A percentile compares a stretch with the other conserved stretches of the same genome.
Conservation (phyloP, 2,888 invertebrate species). For the Vannuccia rotundouncinata region DNA sequence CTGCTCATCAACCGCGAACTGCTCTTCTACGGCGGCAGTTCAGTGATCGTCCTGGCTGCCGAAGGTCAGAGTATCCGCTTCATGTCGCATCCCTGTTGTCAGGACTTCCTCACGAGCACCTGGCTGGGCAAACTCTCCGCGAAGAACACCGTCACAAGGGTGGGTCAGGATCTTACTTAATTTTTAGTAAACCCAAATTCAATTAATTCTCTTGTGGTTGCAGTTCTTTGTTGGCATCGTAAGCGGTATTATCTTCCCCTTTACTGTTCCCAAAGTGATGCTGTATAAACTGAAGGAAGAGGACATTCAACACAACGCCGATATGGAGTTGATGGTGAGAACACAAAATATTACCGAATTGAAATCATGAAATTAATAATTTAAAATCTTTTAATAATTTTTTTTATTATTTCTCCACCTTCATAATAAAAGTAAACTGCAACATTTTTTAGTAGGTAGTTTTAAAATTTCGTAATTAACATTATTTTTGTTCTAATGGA, state of each 20-base stretch:
- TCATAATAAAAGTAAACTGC: too few relatives aligned
- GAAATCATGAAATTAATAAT: too few relatives aligned
- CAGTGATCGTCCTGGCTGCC: slow-evolving; percentile 51
- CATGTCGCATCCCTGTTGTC: slow-evolving; percentile 55
- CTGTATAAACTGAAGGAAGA: slow-evolving; percentile 5
- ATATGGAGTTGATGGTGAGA: background rate
- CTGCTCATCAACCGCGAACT: slow-evolving; percentile 49
- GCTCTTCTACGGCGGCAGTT: slow-evolving; percentile 50
- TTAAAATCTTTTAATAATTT: too few relatives aligned
- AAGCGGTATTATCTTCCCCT: slow-evolving; percentile 6
- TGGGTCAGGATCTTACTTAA: background rate
- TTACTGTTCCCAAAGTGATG: slow-evolving; percentile 1
- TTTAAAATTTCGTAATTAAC: too few relatives aligned
- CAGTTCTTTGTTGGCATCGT: background rate
- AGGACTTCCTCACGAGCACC: slow-evolving; percentile 52
- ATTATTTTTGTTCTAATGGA: too few relatives aligned
- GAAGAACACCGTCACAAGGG: slow-evolving; percentile 42
- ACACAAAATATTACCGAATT: too few relatives aligned
- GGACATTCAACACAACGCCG: background rate
- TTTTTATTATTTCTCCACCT: too few relatives aligned
- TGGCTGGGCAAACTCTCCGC: slow-evolving; percentile 54
- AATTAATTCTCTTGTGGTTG: too few relatives aligned
- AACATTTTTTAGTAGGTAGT: too few relatives aligned
- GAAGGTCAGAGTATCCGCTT: slow-evolving; percentile 55
- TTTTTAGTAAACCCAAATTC: too few relatives aligned